Evolutionary conservation across 2,113 vertebrate genomes (phyloP).

Genomic region (Chaetodon trifascialis): DNA sequence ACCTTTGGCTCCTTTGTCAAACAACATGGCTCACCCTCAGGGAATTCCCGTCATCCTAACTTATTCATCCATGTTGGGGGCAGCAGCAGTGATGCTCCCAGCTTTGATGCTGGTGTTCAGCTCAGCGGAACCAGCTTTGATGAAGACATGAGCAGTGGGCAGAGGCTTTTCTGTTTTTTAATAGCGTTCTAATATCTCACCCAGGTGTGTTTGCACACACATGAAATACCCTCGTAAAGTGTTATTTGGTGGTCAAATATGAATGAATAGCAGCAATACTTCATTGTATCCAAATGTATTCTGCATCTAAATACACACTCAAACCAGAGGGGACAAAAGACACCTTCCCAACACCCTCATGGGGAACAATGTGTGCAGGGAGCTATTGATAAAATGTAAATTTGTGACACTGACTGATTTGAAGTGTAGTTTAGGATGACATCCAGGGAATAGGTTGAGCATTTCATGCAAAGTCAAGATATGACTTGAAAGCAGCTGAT

Average conservation of each 20-base stretch:
- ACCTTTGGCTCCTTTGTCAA: constrained; percentile 35
- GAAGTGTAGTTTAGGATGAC: background rate
- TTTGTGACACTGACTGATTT: constrained; percentile 13
- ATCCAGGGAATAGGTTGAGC: background rate
- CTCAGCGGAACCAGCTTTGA: constrained; percentile 33
- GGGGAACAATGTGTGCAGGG: background rate
- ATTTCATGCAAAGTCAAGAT: background rate
- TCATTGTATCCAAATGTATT: background rate
- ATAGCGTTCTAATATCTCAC: background rate
- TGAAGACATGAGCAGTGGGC: constrained; percentile 8
- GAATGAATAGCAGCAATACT: background rate
- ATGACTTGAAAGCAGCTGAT: background rate
- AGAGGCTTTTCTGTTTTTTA: background rate
- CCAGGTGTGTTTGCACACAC: background rate
- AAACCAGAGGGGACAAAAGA: background rate
- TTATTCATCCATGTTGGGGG: constrained; percentile 36
- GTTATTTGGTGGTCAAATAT: background rate
- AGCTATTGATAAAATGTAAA: constrained; percentile 11
- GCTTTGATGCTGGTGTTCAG: constrained; percentile 15
- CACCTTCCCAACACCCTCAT: background rate
- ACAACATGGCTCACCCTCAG: constrained; percentile 37
- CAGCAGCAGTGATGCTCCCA: constrained; percentile 10
- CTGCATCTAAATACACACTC: background rate
- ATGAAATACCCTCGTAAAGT: background rate
- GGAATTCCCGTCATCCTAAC: constrained; percentile 48